Conservation (phyloP, 2,113 vertebrate genomes). For the Diphyllodes magnificus region DNA sequence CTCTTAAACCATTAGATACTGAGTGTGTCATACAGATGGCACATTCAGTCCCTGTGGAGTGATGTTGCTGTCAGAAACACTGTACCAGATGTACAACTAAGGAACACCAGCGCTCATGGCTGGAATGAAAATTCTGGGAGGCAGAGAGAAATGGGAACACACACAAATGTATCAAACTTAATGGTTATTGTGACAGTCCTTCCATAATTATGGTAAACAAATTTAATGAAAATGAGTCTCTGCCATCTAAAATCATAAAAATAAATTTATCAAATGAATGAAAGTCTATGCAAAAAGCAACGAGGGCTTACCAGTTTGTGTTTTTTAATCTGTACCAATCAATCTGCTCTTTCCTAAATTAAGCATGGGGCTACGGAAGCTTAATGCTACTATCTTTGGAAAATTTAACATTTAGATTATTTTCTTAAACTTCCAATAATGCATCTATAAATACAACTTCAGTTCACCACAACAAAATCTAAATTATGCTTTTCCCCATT, state of each 20-base stretch:
- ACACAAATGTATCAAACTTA: slow-evolving; percentile 24
- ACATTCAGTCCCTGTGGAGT: slow-evolving; percentile 35
- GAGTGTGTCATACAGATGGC: slow-evolving; percentile 53
- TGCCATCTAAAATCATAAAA: slow-evolving; percentile 11
- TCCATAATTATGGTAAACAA: slow-evolving; percentile 27
- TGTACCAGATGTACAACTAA: slow-evolving; percentile 57
- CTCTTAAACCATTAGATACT: slow-evolving; percentile 45
- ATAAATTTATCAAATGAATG: neutral
- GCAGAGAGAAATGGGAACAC: neutral
- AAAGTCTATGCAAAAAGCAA: neutral
- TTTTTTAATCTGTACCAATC: neutral
- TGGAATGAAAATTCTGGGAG: slow-evolving; percentile 42
- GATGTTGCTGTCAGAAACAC: slow-evolving; percentile 54
- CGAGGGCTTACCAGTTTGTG: neutral
- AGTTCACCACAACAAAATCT: neutral
- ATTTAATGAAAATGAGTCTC: neutral
- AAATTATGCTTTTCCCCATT: neutral
- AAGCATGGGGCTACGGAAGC: neutral
- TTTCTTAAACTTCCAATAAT: neutral
- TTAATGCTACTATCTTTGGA: neutral
- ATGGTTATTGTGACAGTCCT: slow-evolving; percentile 4
- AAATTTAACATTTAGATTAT: neutral
- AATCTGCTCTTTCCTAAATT: neutral
- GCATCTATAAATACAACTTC: neutral
- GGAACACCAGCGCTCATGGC: neutral